These are phyloP conservation scores for Hoplodrina blanda DNA, from an alignment of 2,888 invertebrate species.

Conservation along the genomic window DNA sequence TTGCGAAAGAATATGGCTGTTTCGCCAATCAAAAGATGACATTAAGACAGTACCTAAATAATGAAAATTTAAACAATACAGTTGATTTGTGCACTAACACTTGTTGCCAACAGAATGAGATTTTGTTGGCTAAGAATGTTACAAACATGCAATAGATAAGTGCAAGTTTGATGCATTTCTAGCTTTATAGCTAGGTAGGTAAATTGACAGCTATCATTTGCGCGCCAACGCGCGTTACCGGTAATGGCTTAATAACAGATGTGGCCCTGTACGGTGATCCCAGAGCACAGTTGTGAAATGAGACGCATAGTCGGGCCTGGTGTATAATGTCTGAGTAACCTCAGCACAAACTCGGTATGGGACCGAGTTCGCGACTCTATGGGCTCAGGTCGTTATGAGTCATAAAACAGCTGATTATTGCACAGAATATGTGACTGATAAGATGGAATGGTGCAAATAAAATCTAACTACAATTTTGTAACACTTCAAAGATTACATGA, in stretches of 20 bases:
- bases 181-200: too few relatives aligned
- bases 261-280: constrained; percentile 88
- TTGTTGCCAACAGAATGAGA: not conserved
- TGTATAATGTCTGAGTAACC: constrained; percentile 86
- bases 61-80: constrained; percentile 12
- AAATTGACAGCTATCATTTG: not conserved
- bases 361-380: constrained; percentile 88
- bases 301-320: constrained; percentile 89
- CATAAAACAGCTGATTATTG: not conserved
- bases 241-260: constrained; percentile 43
- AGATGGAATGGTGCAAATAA: not conserved
- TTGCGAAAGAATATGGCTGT: not conserved
- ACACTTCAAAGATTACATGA: constrained; percentile 1
- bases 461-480: not conserved
- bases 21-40: not conserved
- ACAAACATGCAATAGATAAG: too few relatives aligned
- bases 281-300: constrained; percentile 79
- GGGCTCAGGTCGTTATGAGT: constrained; percentile 74
- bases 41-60: constrained; percentile 4
- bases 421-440: not conserved
- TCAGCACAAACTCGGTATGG: constrained; percentile 84
- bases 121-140: not conserved
- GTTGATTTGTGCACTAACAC: not conserved
- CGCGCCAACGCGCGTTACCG: not conserved
- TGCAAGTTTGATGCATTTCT: not conserved